Base-by-base conservation (phyloP, 2,113 vertebrate species). In the Lepus europaeus region DNA sequence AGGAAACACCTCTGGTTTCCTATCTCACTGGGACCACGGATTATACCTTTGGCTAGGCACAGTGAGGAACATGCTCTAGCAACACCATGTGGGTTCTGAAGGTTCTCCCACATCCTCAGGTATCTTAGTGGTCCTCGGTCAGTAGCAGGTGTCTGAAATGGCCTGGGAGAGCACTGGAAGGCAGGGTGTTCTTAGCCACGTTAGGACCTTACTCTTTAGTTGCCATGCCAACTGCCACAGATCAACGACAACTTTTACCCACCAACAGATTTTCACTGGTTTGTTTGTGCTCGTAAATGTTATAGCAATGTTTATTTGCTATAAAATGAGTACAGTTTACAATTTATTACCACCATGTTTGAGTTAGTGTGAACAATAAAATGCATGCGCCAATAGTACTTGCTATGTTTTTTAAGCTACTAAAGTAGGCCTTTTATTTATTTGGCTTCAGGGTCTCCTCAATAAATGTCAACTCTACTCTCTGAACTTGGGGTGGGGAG, bases 301-400 rank as follows among this genome's bases (percentile, higher is more conserved):
- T 56, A 91, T 9, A 68, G 80, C 63, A 89, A 10, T 95, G 90
- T 49, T 89, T 92, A 94, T 51, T 90, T 86, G 64, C 73, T 90
- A 85, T 91, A 68, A 90, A 97, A 88, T 94, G 78, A 92, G n/a
- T 12, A 86, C 10, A 90, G 36, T 90, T 90, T 88, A 88, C 84
- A 91, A 63, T 93, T 76, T 81, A 92, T 89, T 78, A 83, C 20
- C 20, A 45, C 13, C 90, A 22, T 68, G 29, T 77, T 87, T 92
- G 23, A 36, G 6, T 74, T 81, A 56, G 63, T 25, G 1, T 49
- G 45, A 82, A 81, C 13, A 90, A 77, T 94, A 89, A 91, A 91
- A 69, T 45, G 45, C 20, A 95, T 25, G 49, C 25, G 31, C 29
- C 49, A 23, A 45, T 0, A 36, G 84, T 45, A 92, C 25, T 78